Evolutionary conservation across 2,113 vertebrate genomes (phyloP).

Genomic region (Syrmaticus mikado): DNA sequence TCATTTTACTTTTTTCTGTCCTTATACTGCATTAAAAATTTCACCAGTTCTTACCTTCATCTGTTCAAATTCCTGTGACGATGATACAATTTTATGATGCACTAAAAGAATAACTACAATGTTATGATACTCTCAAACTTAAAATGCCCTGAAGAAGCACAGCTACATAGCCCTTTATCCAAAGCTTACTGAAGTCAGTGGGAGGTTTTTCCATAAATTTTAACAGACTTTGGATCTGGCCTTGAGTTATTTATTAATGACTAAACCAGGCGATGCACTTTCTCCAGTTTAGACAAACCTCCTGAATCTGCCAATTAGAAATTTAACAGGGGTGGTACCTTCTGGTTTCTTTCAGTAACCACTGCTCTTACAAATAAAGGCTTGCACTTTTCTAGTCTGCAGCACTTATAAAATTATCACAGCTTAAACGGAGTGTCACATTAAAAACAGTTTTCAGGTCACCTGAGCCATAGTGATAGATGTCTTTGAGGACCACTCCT

Average conservation of each 20-base stretch:
- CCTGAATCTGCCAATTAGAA: constrained; percentile 1
- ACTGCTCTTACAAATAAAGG: background rate
- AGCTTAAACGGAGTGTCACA: background rate
- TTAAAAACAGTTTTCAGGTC: background rate
- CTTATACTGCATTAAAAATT: background rate
- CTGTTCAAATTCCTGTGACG: background rate
- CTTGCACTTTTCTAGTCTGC: background rate
- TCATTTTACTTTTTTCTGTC: background rate
- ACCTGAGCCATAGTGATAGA: background rate
- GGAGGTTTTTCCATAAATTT: background rate
- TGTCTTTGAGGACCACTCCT: background rate
- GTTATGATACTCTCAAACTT: background rate
- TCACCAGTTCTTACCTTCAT: background rate
- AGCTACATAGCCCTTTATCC: background rate
- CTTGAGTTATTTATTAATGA: constrained; percentile 27
- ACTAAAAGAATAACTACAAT: constrained; percentile 9
- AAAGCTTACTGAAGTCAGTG: constrained; percentile 3
- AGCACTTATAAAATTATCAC: background rate
- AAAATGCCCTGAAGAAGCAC: background rate
- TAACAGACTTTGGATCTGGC: background rate
- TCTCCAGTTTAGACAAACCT: background rate
- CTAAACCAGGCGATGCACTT: background rate
- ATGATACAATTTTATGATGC: background rate
- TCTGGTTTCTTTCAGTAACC: constrained; percentile 19
- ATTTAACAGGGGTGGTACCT: background rate